Base-by-base conservation (phyloP, 2,888 invertebrate species). In the Parasteatoda lunata region DNA sequence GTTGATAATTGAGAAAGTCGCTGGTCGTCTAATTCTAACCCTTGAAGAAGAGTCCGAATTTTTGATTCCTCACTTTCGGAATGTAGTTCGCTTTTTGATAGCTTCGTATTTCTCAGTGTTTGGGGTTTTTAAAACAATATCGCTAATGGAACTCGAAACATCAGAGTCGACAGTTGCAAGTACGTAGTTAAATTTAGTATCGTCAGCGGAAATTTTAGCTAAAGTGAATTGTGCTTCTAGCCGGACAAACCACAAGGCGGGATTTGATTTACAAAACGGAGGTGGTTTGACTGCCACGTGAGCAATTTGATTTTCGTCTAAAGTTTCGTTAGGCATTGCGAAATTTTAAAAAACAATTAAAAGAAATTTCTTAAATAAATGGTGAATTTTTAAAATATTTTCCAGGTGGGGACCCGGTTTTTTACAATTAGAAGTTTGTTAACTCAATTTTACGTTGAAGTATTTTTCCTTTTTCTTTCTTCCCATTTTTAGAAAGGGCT, bases 171-270 rank as follows among this genome's bases (percentile, higher is more conserved):
- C 52, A 8, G 78, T 52, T 15, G 78, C n/a, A 13, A 70, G 51
- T 47, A 54, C 78, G n/a, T 68, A n/a, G 52, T 78, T 69, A 48
- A 66, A 70, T 70, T 78, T 78, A 5, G 54, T 69, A n/a, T 15
- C 30, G 54, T 78, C 70, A 8, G 11, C 52, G 5, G 54, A 51
- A 47, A 78, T 78, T 3, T 51, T n/a, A 13, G 70, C 13, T 7
- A 78, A n/a, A 30, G 15, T 9, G 15, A 78, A 78, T 47, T 78
- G 78, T 11, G 70, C 51, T 5, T 70, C 78, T 7, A 78, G 8
- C 8, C 49, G 15, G 6, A 59, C 59, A 59, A 78, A 78, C 69
- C 70, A 78, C 11, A 78, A 5, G 4, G 52, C 59, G 4, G 68
- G 65, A 49, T 77, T 77, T 1, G 66, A 52, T 52, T 52, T 7